Evolutionary conservation across 2,113 vertebrate species (phyloP).

Genomic region (Gambusia holbrooki): DNA sequence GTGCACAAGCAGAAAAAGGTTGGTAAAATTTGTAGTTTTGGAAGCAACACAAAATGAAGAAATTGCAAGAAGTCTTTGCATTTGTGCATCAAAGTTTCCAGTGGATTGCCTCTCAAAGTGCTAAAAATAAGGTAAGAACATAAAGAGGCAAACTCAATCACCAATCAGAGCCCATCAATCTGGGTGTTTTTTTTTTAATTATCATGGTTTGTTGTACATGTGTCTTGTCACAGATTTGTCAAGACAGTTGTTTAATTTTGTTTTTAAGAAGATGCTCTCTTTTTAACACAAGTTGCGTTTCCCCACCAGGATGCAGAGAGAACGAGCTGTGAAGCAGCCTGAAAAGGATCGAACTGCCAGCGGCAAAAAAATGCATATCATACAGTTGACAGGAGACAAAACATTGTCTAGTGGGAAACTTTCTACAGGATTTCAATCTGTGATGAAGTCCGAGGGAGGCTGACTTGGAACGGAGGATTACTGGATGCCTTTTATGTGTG

Average conservation of each 20-base stretch:
- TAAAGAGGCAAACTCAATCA: neutral
- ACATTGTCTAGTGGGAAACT: constrained; percentile 59
- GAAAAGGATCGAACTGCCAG: constrained; percentile 81
- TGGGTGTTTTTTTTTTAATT: neutral
- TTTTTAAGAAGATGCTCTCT: constrained; percentile 19
- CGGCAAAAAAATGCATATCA: constrained; percentile 72
- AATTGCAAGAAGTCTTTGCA: neutral
- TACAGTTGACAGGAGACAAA: constrained; percentile 58
- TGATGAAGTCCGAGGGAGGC: constrained; percentile 51
- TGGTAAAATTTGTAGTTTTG: no score
- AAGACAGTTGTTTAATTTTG: neutral
- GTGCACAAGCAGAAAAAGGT: no score
- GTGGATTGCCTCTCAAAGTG: neutral
- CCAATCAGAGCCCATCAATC: neutral
- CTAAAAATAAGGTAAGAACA: neutral
- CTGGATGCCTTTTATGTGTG: constrained; percentile 46
- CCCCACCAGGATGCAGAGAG: constrained; percentile 48
- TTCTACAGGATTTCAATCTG: constrained; percentile 62
- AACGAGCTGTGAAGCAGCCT: constrained; percentile 73
- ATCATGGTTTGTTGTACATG: neutral
- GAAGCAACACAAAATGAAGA: neutral
- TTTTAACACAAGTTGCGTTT: constrained; percentile 29
- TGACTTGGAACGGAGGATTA: constrained; percentile 55
- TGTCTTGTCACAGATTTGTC: neutral
- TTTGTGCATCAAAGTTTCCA: neutral